Evolutionary conservation across 2,797 vertebrate genomes (phyloP).

Genomic region (Oryzias sinensis): DNA sequence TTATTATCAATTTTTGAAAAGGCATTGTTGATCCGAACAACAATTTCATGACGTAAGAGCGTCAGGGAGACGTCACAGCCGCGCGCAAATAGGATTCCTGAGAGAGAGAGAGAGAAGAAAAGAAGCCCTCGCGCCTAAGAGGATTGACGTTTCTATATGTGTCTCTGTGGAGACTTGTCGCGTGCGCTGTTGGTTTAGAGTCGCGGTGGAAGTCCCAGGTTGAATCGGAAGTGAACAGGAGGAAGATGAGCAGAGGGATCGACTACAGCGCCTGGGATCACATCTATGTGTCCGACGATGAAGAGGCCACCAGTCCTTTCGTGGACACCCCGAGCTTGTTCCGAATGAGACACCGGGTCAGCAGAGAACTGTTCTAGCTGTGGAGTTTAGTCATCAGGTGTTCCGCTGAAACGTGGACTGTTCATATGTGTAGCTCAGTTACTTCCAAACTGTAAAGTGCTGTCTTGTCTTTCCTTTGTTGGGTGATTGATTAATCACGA

Average conservation of each 20-base stretch:
- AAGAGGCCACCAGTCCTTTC: slow-evolving; percentile 86
- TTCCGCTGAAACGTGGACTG: no score
- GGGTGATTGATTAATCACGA: no score
- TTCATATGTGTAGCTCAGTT: no score
- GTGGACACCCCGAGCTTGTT: slow-evolving; percentile 90
- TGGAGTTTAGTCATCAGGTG: slow-evolving; percentile 19
- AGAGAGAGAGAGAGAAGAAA: no score
- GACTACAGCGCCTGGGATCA: slow-evolving; percentile 93
- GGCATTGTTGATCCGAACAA: no score
- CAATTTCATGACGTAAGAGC: no score
- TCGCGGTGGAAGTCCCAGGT: background rate
- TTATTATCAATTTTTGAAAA: no score
- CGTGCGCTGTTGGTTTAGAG: background rate
- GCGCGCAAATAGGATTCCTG: background rate
- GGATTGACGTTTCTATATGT: slow-evolving; percentile 11
- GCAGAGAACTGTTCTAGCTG: slow-evolving; percentile 29
- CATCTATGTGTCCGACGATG: slow-evolving; percentile 91
- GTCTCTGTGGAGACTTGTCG: background rate
- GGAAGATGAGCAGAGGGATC: slow-evolving; percentile 73
- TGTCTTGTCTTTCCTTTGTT: no score
- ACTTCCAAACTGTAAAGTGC: no score
- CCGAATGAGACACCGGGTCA: slow-evolving; percentile 90
- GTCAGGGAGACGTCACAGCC: background rate
- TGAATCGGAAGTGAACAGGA: no score
- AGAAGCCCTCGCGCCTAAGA: slow-evolving; percentile 7